phyloP scores from a whole-genome alignment of 2,113 vertebrate genomes.

The Corythoichthys intestinalis region DNA sequence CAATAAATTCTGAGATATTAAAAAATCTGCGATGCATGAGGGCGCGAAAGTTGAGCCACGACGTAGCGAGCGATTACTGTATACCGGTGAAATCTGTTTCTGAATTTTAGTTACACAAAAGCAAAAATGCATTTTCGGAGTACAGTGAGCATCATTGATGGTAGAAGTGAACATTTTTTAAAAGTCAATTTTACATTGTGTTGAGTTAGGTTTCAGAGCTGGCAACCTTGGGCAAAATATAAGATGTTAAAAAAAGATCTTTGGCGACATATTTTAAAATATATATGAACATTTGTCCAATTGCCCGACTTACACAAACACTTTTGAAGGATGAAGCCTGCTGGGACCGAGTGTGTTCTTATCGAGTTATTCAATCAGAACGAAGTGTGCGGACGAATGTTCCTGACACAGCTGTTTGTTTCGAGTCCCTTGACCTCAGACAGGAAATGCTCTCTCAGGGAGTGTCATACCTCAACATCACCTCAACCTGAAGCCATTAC shows the following conservation, averaged over 20 bases:
- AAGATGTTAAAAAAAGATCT: not conserved
- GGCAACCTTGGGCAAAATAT: not conserved
- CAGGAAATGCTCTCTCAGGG: constrained; percentile 24
- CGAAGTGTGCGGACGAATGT: constrained; percentile 23
- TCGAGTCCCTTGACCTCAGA: constrained; percentile 6
- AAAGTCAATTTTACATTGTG: not conserved
- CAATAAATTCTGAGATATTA: too few species aligned
- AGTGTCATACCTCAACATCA: constrained; percentile 7
- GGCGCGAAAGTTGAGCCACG: too few species aligned
- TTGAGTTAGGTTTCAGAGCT: not conserved
- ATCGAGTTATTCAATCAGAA: constrained; percentile 31
- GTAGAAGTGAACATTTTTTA: not conserved
- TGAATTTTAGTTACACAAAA: too few species aligned
- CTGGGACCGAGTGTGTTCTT: constrained; percentile 16
- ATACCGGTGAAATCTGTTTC: too few species aligned
- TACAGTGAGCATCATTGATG: too few species aligned
- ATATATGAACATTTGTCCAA: not conserved
- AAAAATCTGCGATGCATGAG: too few species aligned
- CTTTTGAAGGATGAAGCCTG: constrained; percentile 33
- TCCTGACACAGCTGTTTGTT: constrained; percentile 18
- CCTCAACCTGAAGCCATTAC: not conserved
- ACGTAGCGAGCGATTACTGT: too few species aligned
- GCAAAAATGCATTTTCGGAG: too few species aligned
- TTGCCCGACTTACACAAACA: not conserved
- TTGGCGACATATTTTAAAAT: not conserved